These are phyloP conservation scores for Reinhardtius hippoglossoides DNA, from an alignment of 2,113 vertebrate genomes.

Conservation along the genomic window DNA sequence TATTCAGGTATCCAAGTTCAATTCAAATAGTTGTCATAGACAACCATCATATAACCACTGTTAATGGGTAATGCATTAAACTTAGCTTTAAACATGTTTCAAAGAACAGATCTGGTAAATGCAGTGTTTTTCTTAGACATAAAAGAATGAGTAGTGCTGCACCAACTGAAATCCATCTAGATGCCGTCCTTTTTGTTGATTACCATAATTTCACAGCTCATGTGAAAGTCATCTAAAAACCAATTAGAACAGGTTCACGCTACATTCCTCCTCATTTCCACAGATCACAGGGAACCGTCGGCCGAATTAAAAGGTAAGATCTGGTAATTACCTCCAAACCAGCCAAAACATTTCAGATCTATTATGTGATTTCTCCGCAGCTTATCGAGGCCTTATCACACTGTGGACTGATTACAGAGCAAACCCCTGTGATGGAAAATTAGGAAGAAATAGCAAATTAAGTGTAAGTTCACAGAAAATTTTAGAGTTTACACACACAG, in stretches of 20 bases:
- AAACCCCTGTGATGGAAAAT: conserved; percentile 46
- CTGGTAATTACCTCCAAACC: conserved; percentile 70
- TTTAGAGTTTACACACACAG: conserved; percentile 33
- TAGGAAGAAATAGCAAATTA: conserved; percentile 37
- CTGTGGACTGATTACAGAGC: conserved; percentile 46
- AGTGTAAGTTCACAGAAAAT: conserved; percentile 4
- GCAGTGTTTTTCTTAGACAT: neutral
- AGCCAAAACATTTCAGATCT: conserved; percentile 49
- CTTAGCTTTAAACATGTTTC: no score
- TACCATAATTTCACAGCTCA: conserved; percentile 71
- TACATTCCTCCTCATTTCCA: conserved; percentile 66
- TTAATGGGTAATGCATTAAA: neutral
- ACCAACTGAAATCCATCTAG: conserved; percentile 30
- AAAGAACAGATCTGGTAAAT: neutral
- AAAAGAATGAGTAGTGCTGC: conserved; percentile 8
- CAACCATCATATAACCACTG: neutral
- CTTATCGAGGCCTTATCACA: conserved; percentile 61
- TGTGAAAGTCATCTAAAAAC: conserved; percentile 71
- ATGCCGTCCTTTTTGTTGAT: conserved; percentile 55
- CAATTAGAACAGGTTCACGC: conserved; percentile 68
- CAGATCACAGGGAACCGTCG: conserved; percentile 66
- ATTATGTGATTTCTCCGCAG: conserved; percentile 60
- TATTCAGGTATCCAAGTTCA: neutral
- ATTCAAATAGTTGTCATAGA: neutral
- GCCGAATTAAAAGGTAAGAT: conserved; percentile 72